These are phyloP conservation scores for Crocallis elinguaria DNA, from an alignment of 2,888 invertebrate species.

Conservation along the genomic window DNA sequence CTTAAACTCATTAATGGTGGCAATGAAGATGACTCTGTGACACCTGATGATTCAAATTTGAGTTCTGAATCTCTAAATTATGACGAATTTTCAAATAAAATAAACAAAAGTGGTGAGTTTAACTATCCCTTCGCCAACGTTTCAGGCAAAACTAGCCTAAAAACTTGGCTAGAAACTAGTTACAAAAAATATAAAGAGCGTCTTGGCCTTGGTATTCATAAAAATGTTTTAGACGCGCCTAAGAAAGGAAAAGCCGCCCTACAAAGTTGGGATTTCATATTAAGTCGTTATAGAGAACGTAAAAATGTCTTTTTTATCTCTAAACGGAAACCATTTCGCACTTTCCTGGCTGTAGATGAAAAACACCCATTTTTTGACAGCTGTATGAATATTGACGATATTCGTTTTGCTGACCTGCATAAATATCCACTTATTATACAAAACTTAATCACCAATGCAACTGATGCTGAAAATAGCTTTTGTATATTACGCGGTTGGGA, in stretches of 20 bases:
- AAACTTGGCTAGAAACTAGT: slow-evolving; percentile 66
- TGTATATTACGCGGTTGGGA: slow-evolving; percentile 71
- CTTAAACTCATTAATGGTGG: slow-evolving; percentile 18
- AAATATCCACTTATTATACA: slow-evolving; percentile 70
- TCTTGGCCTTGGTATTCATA: slow-evolving; percentile 48
- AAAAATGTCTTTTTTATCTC: slow-evolving; percentile 70
- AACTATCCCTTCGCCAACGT: slow-evolving; percentile 12
- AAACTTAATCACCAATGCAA: slow-evolving; percentile 65
- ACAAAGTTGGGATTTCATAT: slow-evolving; percentile 70
- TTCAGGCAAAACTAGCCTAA: slow-evolving; percentile 52
- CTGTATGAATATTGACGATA: slow-evolving; percentile 69
- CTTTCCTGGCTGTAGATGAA: slow-evolving; percentile 67
- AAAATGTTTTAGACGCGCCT: slow-evolving; percentile 59
- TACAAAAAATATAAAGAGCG: slow-evolving; percentile 66
- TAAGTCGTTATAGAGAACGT: slow-evolving; percentile 63
- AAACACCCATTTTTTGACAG: slow-evolving; percentile 56
- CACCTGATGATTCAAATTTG: neutral
- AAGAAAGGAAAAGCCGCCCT: slow-evolving; percentile 58
- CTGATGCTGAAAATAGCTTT: slow-evolving; percentile 64
- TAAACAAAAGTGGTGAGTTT: slow-evolving; percentile 7
- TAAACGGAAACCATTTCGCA: slow-evolving; percentile 59
- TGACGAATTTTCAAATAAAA: neutral
- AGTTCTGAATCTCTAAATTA: neutral
- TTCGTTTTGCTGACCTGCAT: slow-evolving; percentile 60
- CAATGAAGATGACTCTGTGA: neutral